phyloP scores from a whole-genome alignment of 2,797 vertebrate genomes.

The Mus minutoides region DNA sequence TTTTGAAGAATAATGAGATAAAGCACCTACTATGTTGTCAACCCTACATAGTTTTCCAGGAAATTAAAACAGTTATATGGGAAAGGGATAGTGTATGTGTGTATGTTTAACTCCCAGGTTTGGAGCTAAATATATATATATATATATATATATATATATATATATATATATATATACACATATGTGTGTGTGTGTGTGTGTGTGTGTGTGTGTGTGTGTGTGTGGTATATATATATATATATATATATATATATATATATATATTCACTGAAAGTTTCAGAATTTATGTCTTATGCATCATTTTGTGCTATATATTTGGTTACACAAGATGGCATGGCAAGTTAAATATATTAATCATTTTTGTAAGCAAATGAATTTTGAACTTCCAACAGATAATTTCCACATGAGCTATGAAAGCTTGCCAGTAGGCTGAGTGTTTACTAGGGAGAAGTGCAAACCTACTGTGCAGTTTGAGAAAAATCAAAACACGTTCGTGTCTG shows the following conservation, averaged over 20 bases:
- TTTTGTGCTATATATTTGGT: neutral
- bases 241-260: neutral
- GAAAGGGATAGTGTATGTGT: neutral
- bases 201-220: too few relatives aligned
- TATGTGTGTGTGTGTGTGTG: too few relatives aligned
- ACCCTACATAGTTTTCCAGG: neutral
- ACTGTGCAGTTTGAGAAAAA: constrained; percentile 28
- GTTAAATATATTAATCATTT: constrained; percentile 1
- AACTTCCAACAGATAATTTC: constrained; percentile 35
- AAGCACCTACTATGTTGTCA: neutral
- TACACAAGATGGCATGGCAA: neutral
- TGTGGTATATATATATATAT: too few relatives aligned
- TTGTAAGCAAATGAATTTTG: neutral
- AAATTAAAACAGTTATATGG: neutral
- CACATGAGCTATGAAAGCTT: neutral
- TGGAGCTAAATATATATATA: neutral
- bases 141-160: neutral
- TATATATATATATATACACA: too few relatives aligned
- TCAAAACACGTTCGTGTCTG: neutral
- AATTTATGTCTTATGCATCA: neutral
- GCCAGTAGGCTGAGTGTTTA: neutral
- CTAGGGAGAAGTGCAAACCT: neutral
- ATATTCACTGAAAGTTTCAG: neutral
- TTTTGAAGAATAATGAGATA: neutral
- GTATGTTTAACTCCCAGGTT: neutral